phyloP scores from a whole-genome alignment of 2,113 vertebrate genomes.

The Phalacrocorax pelagicus region DNA sequence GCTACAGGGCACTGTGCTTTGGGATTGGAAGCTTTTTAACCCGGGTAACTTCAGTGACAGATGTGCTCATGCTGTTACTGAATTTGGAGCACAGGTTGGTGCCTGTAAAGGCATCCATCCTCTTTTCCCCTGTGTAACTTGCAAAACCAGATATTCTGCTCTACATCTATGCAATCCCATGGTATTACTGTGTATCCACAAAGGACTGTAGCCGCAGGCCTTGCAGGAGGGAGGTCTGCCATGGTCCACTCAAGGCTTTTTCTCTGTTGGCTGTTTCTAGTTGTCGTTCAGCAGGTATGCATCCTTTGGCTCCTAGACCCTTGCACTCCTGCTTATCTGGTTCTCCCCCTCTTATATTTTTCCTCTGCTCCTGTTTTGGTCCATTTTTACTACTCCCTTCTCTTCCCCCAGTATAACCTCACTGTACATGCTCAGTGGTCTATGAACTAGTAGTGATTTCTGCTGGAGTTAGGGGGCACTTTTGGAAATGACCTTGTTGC shows the following conservation, averaged over 20 bases:
- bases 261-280: neutral
- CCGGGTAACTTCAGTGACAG: neutral
- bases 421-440: rapidly evolving
- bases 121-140: neutral
- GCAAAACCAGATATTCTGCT: neutral
- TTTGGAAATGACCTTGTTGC: neutral
- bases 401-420: neutral
- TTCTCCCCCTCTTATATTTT: neutral
- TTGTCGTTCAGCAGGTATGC: neutral
- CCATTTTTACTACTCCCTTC: neutral
- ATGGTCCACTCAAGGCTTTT: neutral
- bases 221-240: neutral
- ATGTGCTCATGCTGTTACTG: neutral
- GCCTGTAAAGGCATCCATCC: neutral
- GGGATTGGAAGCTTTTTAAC: neutral
- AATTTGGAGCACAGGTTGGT: neutral
- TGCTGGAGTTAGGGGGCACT: neutral
- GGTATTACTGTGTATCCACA: neutral
- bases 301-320: neutral
- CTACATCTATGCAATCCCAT: neutral
- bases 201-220: neutral
- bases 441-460: neutral
- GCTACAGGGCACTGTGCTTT: neutral
- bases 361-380: neutral
- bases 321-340: neutral